Evolutionary conservation across 1,140 invertebrate genomes (phyloP).

Genomic region (Aphelinus certus): DNA sequence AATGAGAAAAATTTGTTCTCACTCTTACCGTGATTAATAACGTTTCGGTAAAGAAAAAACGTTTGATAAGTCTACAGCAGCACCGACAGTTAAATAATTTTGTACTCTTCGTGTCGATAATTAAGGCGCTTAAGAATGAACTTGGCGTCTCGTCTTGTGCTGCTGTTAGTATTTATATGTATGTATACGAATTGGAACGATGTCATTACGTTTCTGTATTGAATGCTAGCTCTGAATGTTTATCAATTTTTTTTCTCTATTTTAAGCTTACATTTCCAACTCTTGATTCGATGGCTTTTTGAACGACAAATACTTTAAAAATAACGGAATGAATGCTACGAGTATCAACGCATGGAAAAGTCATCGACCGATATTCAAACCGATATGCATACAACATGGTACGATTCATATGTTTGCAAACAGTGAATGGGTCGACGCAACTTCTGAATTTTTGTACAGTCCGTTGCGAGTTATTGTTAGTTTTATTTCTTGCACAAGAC

Average conservation of each 20-base stretch:
- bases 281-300: neutral
- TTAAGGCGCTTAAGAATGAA: too few relatives aligned
- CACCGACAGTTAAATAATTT: constrained; percentile 33
- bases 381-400: neutral
- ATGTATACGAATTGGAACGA: neutral
- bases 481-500: constrained; percentile 55
- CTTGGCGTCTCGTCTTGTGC: neutral
- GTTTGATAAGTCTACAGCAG: constrained; percentile 21
- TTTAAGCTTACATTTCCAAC: too few relatives aligned
- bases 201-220: too few relatives aligned
- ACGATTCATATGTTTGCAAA: constrained; percentile 38
- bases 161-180: constrained; percentile 4
- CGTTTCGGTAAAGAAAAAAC: constrained; percentile 13
- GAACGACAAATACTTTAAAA: constrained; percentile 14
- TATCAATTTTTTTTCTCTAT: too few relatives aligned
- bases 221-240: too few relatives aligned
- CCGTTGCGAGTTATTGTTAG: constrained; percentile 50
- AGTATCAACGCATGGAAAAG: constrained; percentile 6
- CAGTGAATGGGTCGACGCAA: constrained; percentile 45
- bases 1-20: neutral
- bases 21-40: constrained; percentile 6
- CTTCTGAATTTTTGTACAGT: constrained; percentile 55
- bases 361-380: constrained; percentile 10
- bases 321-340: constrained; percentile 9
- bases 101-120: constrained; percentile 31